Conservation (phyloP, 2,113 vertebrate genomes). For the Melanerpes aurifrons region DNA sequence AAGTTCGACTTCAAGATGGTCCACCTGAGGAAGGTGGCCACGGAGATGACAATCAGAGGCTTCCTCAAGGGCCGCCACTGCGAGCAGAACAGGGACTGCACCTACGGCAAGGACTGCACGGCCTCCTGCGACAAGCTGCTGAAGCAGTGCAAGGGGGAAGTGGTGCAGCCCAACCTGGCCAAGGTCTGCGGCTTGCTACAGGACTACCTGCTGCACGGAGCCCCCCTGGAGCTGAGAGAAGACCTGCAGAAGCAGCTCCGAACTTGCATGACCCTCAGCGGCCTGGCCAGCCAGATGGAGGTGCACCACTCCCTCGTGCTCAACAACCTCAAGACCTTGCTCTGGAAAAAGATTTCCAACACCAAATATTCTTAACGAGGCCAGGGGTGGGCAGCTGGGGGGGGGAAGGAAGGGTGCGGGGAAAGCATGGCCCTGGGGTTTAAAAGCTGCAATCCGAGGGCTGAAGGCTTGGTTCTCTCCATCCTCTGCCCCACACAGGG, state of each 20-base stretch:
- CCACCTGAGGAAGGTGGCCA: slow-evolving; percentile 87
- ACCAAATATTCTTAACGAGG: slow-evolving; percentile 87
- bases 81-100: slow-evolving; percentile 91
- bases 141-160: slow-evolving; percentile 90
- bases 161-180: slow-evolving; percentile 94
- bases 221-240: slow-evolving; percentile 80
- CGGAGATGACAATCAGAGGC: slow-evolving; percentile 84
- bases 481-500: not conserved
- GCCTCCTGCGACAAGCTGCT: slow-evolving; percentile 91
- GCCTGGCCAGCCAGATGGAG: slow-evolving; percentile 95
- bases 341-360: slow-evolving; percentile 96
- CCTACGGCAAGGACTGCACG: slow-evolving; percentile 88
- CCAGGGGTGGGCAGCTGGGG: not conserved
- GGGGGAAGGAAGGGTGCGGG: too few relatives aligned
- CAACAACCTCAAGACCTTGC: slow-evolving; percentile 94
- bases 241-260: slow-evolving; percentile 93
- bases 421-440: not conserved
- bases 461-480: not conserved
- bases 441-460: not conserved
- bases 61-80: slow-evolving; percentile 90
- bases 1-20: slow-evolving; percentile 94
- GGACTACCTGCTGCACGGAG: slow-evolving; percentile 90
- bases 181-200: slow-evolving; percentile 91
- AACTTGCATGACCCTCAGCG: slow-evolving; percentile 93
- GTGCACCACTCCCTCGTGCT: slow-evolving; percentile 95